Percentiles rank a stretch among this genome's conserved stretches.
Conservation (phyloP, 2,113 vertebrate species). For the Tachysurus fulvidraco region DNA sequence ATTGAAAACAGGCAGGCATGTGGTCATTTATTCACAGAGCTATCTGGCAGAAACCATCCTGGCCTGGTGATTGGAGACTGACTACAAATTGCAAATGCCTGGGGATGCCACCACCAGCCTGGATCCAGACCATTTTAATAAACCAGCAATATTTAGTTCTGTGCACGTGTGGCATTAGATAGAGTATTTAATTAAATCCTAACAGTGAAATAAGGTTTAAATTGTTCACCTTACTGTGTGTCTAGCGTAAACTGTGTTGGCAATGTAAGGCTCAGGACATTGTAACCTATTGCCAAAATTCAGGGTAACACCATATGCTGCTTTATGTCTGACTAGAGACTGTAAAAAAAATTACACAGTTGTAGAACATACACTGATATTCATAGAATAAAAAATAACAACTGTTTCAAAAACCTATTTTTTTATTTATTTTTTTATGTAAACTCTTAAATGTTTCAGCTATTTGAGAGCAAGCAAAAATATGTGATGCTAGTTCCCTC, state of each 20-base stretch:
- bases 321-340: constrained; percentile 58
- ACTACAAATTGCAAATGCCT: constrained; percentile 25
- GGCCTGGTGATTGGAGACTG: constrained; percentile 16
- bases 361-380: not conserved
- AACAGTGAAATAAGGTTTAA: constrained; percentile 12
- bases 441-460: constrained; percentile 1
- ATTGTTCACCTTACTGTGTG: constrained; percentile 11
- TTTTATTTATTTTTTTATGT: not conserved
- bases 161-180: not conserved
- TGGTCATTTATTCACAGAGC: constrained; percentile 51
- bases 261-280: constrained; percentile 65
- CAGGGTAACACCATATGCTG: constrained; percentile 70
- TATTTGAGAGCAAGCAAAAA: constrained; percentile 51
- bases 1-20: constrained; percentile 48
- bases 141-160: constrained; percentile 10
- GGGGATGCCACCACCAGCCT: constrained; percentile 6
- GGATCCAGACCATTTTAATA: constrained; percentile 19
- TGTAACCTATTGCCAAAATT: constrained; percentile 68
- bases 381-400: not conserved
- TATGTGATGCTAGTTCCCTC: constrained; percentile 51
- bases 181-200: constrained; percentile 11
- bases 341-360: not conserved
- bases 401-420: not conserved
- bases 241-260: constrained; percentile 63
- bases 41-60: constrained; percentile 58